A percentile compares a stretch with the other conserved stretches of the same genome.
Conservation (phyloP, 2,888 invertebrate species). For the Cephus nigrinus region DNA sequence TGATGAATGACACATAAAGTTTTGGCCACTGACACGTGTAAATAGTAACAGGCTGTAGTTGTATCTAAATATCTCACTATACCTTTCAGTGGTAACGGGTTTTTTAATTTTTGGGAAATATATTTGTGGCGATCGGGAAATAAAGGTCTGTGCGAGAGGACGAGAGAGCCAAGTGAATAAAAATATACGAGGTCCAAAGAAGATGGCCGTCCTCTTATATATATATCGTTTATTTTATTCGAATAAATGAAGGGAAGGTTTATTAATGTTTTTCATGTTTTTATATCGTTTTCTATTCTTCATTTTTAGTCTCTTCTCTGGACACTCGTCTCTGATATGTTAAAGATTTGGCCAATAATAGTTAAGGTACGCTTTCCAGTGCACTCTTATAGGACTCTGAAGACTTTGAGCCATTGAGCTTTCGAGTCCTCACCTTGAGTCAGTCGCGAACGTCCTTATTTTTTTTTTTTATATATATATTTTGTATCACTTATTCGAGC, state of each 20-base stretch:
- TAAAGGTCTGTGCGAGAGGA: background rate
- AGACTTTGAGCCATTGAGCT: constrained; percentile 10
- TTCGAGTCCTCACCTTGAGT: background rate
- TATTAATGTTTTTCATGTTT: background rate
- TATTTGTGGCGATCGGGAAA: background rate
- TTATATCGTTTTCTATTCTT: background rate
- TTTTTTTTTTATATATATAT: background rate
- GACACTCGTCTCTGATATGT: constrained; percentile 52
- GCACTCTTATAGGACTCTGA: background rate
- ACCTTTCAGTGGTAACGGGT: background rate
- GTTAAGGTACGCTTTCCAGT: background rate
- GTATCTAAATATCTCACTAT: background rate
- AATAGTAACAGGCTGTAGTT: background rate
- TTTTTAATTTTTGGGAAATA: background rate
- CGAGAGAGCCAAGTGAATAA: background rate
- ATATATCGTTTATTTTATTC: background rate
- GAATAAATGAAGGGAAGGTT: background rate
- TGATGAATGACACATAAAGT: background rate
- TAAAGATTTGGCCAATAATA: constrained; percentile 40
- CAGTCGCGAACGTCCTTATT: constrained; percentile 6
- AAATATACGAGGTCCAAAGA: background rate
- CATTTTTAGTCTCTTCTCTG: background rate
- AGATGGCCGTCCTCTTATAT: background rate
- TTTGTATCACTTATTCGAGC: background rate
- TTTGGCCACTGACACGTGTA: background rate